Evolutionary conservation across 1,140 invertebrate species (phyloP).

Genomic region (Brachionus calyciflorus): DNA sequence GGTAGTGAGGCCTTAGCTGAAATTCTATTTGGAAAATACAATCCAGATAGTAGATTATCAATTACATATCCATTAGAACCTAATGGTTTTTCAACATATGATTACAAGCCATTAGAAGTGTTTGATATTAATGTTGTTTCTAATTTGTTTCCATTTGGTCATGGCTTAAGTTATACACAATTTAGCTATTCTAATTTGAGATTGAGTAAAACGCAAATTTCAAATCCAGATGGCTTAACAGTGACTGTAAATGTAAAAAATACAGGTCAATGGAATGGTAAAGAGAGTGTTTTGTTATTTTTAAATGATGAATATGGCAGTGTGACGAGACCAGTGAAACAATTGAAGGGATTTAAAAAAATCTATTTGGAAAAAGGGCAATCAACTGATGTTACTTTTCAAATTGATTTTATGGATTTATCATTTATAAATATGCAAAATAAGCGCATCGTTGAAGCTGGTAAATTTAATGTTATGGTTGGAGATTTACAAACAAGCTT

Average conservation of each 20-base stretch:
- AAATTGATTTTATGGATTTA: background rate
- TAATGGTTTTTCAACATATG: conserved; percentile 7
- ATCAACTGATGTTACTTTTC: background rate
- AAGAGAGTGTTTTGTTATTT: background rate
- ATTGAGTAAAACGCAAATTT: background rate
- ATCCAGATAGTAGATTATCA: background rate
- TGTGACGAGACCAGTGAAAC: background rate
- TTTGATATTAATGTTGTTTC: background rate
- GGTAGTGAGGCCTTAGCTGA: background rate
- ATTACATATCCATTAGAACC: conserved; percentile 12
- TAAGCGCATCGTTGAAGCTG: background rate
- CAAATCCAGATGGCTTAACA: background rate
- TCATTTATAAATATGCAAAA: background rate
- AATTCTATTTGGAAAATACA: conserved; percentile 12
- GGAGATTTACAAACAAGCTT: background rate
- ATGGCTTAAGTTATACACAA: conserved; percentile 3
- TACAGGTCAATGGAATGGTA: background rate
- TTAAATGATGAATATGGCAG: background rate
- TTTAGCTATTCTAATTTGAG: background rate
- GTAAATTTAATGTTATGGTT: conserved; percentile 11
- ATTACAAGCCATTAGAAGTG: conserved; percentile 11
- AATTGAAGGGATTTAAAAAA: conserved; percentile 24
- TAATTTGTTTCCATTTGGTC: background rate
- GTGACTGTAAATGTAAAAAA: background rate
- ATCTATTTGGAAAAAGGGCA: background rate